These are phyloP conservation scores for Leucosticte australis DNA, from an alignment of 2,113 vertebrate genomes.

Conservation along the genomic window DNA sequence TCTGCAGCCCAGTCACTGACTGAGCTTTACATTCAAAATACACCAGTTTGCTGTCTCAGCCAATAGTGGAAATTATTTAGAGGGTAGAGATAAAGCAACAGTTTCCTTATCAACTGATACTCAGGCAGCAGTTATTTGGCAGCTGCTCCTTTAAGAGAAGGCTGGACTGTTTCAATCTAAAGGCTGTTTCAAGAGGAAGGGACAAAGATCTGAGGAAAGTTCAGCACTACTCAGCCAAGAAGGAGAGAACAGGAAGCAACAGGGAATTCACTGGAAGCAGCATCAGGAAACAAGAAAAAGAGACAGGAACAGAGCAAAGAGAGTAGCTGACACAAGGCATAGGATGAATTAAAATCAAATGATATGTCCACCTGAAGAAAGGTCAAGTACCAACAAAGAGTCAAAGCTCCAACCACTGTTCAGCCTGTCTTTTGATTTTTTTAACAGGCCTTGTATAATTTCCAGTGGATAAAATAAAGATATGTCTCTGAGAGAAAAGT, in stretches of 20 bases:
- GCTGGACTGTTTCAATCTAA: background rate
- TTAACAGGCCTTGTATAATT: background rate
- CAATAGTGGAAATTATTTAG: background rate
- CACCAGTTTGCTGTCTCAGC: background rate
- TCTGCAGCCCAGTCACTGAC: background rate
- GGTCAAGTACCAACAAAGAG: slow-evolving; percentile 1
- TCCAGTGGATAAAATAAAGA: background rate
- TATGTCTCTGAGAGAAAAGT: background rate
- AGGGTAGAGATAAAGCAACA: background rate
- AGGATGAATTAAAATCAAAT: slow-evolving; percentile 29
- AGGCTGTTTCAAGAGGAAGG: background rate
- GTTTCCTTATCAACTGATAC: background rate
- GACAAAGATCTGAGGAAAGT: slow-evolving; percentile 4
- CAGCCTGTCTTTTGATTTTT: background rate
- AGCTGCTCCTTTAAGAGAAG: slow-evolving; percentile 16
- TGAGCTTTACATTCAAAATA: background rate
- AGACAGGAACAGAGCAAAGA: background rate
- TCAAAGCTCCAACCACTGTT: background rate
- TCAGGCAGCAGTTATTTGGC: background rate
- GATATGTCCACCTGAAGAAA: background rate
- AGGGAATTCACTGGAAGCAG: background rate
- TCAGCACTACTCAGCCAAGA: background rate
- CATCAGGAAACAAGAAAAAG: slow-evolving; percentile 3
- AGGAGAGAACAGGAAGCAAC: slow-evolving; percentile 26
- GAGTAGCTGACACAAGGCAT: background rate